A percentile compares a stretch with the other conserved stretches of the same genome.
Conservation (phyloP, 2,797 vertebrate species). For the Chaenodraco wilsoni region DNA sequence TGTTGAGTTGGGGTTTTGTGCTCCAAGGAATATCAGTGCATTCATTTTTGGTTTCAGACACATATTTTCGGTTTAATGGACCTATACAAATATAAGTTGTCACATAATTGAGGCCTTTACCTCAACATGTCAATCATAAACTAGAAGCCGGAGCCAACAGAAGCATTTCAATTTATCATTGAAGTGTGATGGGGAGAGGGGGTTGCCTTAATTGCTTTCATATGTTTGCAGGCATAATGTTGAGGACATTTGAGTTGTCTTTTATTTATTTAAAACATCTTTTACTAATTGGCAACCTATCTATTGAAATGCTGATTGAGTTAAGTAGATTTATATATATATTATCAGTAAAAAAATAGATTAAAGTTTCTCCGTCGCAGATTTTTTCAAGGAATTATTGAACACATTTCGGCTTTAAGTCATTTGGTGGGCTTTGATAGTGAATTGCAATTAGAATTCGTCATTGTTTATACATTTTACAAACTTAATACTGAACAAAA, state of each 20-base stretch:
- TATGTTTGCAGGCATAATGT: slow-evolving; percentile 48
- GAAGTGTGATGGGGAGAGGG: slow-evolving; percentile 21
- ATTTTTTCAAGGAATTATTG: not conserved
- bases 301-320: not conserved
- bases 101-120: slow-evolving; percentile 47
- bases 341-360: not conserved
- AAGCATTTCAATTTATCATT: slow-evolving; percentile 47
- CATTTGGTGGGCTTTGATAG: not conserved
- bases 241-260: slow-evolving; percentile 16
- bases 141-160: slow-evolving; percentile 38
- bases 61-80: slow-evolving; percentile 54
- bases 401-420: not conserved
- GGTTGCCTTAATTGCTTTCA: slow-evolving; percentile 60
- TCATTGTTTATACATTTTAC: not conserved
- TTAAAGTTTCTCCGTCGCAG: not conserved
- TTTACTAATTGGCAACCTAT: not conserved
- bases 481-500: not conserved
- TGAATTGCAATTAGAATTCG: not conserved
- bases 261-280: not conserved
- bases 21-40: slow-evolving; percentile 16
- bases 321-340: not conserved
- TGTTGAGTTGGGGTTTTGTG: slow-evolving; percentile 13
- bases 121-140: slow-evolving; percentile 53
- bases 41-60: slow-evolving; percentile 33
- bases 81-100: slow-evolving; percentile 53